Conservation (phyloP, 2,888 invertebrate species). For the Thecocarcelia acutangulata region DNA sequence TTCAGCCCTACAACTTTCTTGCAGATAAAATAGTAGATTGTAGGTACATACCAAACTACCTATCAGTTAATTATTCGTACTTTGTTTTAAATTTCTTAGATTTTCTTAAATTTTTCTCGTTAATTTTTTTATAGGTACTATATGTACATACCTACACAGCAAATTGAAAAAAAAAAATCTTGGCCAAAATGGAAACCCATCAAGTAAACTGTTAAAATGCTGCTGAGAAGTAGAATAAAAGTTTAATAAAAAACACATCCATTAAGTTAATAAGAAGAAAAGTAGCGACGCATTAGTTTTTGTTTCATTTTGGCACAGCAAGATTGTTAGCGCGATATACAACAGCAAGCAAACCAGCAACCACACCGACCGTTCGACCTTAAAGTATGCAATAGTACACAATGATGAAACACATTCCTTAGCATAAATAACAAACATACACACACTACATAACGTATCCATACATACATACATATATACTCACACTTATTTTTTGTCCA, state of each 20-base stretch:
- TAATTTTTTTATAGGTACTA: no score
- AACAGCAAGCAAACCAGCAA: constrained; percentile 37
- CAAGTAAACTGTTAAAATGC: constrained; percentile 53
- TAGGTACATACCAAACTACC: no score
- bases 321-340: constrained; percentile 45
- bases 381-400: constrained; percentile 61
- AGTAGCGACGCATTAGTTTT: constrained; percentile 66
- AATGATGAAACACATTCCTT: constrained; percentile 61
- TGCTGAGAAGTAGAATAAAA: constrained; percentile 28
- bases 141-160: no score
- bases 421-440: constrained; percentile 30
- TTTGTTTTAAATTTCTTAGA: no score
- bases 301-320: constrained; percentile 67
- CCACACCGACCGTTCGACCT: constrained; percentile 53
- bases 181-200: constrained; percentile 59
- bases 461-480: neutral
- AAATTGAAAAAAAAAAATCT: constrained; percentile 19
- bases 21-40: no score
- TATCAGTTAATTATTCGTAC: no score
- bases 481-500: constrained; percentile 41
- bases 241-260: constrained; percentile 41
- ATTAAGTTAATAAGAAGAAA: constrained; percentile 69
- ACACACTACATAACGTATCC: neutral
- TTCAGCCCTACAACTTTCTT: no score
- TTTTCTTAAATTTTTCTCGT: no score